phyloP scores from a whole-genome alignment of 2,797 vertebrate genomes.

The Mormyrops boulengeri region DNA sequence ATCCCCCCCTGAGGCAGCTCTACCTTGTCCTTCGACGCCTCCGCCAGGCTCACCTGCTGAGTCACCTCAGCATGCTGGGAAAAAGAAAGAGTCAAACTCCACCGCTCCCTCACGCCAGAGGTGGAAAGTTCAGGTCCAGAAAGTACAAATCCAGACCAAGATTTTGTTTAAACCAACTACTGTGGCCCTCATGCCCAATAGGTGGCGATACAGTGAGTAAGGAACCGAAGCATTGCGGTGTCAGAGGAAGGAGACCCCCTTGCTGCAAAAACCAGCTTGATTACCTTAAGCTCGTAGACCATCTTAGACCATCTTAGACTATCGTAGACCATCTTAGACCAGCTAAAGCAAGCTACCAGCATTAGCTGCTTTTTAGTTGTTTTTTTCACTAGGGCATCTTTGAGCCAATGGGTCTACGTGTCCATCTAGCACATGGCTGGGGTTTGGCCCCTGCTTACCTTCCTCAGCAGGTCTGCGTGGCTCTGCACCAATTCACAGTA shows the following conservation, averaged over 20 bases:
- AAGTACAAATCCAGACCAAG: background rate
- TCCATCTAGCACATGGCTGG: background rate
- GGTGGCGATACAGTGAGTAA: background rate
- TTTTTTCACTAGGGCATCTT: background rate
- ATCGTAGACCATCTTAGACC: background rate
- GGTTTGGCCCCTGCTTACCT: slow-evolving; percentile 59
- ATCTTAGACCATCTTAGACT: background rate
- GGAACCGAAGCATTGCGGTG: background rate
- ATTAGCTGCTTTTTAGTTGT: background rate
- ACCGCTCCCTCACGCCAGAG: background rate
- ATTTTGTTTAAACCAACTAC: background rate
- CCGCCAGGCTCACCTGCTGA: slow-evolving; percentile 79
- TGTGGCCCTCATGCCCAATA: background rate
- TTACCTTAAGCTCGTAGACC: background rate
- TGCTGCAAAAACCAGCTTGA: background rate
- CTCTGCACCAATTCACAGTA: slow-evolving; percentile 92
- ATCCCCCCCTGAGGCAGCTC: slow-evolving; percentile 80
- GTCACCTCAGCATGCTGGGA: slow-evolving; percentile 89
- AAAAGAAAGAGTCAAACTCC: background rate
- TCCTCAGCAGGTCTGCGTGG: slow-evolving; percentile 88
- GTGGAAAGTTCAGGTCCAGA: background rate
- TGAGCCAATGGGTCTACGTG: background rate
- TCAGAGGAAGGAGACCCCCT: background rate
- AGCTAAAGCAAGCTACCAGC: background rate
- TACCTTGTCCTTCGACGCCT: slow-evolving; percentile 77